Percentiles rank a stretch among this genome's conserved stretches.
These are phyloP conservation scores for Gallinago undulata DNA, from an alignment of 2,113 vertebrate species.

Conservation along the genomic window DNA sequence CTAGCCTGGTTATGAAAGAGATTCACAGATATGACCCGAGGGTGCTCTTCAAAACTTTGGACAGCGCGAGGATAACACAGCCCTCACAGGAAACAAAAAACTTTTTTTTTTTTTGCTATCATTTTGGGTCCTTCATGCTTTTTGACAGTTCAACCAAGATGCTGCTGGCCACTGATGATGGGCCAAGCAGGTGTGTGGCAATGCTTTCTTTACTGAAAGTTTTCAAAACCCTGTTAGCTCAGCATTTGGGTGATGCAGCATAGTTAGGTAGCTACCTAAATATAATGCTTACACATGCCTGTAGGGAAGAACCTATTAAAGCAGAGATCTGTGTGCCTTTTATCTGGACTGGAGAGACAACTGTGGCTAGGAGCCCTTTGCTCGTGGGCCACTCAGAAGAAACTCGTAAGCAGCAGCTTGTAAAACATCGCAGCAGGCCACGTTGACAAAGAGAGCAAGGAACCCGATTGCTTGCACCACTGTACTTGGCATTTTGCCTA, in stretches of 20 bases:
- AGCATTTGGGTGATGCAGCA: background rate
- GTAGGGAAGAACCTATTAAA: background rate
- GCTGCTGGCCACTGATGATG: background rate
- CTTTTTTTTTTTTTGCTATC: background rate
- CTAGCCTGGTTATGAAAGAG: background rate
- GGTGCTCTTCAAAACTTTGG: background rate
- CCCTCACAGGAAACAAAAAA: background rate
- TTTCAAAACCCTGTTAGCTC: background rate
- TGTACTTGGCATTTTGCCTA: background rate
- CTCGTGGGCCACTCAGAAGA: background rate
- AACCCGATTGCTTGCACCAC: background rate
- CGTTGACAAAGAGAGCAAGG: accelerated
- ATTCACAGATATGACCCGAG: background rate
- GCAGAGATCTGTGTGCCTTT: background rate
- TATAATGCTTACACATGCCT: background rate
- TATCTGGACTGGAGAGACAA: background rate
- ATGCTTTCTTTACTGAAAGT: background rate
- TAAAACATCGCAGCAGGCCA: background rate
- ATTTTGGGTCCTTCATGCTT: background rate
- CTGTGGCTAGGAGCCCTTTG: background rate
- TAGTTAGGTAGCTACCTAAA: background rate
- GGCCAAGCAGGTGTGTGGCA: background rate
- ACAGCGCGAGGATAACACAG: background rate
- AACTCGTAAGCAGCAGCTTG: background rate
- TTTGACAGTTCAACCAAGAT: background rate